These are phyloP conservation scores for Helicorthomorpha holstii DNA, from an alignment of 1,140 invertebrate species.

Conservation along the genomic window DNA sequence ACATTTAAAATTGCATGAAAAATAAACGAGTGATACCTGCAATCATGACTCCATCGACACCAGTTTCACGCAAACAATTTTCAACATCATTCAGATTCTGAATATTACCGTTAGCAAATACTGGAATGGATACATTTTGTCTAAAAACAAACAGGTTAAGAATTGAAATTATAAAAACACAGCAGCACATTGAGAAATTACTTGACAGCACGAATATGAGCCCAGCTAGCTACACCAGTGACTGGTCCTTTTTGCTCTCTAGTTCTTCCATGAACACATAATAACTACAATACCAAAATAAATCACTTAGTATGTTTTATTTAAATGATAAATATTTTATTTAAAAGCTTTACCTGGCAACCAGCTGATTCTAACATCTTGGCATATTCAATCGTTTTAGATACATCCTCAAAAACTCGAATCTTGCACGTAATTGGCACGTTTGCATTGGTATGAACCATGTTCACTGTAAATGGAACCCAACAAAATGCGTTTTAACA, in stretches of 20 bases:
- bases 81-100: conserved; percentile 75
- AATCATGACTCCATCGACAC: conserved; percentile 54
- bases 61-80: conserved; percentile 66
- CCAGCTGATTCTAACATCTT: conserved; percentile 87
- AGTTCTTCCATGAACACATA: conserved; percentile 91
- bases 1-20: conserved; percentile 7
- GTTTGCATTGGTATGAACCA: conserved; percentile 36
- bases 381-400: conserved; percentile 80
- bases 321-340: not conserved
- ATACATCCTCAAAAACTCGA: conserved; percentile 69
- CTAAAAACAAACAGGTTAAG: conserved; percentile 31
- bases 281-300: conserved; percentile 27
- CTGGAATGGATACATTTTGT: conserved; percentile 69
- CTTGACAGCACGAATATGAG: conserved; percentile 79
- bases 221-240: conserved; percentile 90
- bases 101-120: conserved; percentile 96
- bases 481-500: too few species aligned
- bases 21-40: conserved; percentile 30
- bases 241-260: conserved; percentile 87
- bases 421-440: conserved; percentile 94
- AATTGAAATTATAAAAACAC: conserved; percentile 1
- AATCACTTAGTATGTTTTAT: not conserved
- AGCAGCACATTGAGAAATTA: conserved; percentile 27
- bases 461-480: conserved; percentile 30
- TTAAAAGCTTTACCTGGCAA: conserved; percentile 37